Conservation (phyloP, 2,113 vertebrate genomes). For the Passer montanus region DNA sequence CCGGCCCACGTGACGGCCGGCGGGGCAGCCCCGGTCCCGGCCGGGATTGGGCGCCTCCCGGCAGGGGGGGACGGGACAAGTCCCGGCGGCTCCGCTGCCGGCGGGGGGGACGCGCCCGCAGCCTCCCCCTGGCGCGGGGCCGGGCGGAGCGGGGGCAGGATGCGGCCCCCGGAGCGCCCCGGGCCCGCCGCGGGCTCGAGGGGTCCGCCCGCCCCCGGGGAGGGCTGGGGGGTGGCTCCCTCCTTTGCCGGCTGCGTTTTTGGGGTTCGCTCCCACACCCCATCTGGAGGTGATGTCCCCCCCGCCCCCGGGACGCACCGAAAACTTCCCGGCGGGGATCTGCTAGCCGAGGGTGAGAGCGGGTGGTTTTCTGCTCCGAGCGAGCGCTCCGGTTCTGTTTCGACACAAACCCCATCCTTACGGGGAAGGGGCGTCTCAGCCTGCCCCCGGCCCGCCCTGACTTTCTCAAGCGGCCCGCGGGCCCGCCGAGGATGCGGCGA, state of each 20-base stretch:
- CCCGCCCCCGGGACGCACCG: background rate
- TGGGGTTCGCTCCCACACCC: background rate
- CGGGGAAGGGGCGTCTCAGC: background rate
- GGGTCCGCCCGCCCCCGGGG: background rate
- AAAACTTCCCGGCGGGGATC: background rate
- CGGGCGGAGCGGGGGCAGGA: background rate
- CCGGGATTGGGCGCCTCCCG: slow-evolving; percentile 30
- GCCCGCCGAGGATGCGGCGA: background rate
- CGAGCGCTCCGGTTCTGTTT: background rate
- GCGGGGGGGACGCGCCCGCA: background rate
- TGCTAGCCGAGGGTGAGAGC: too few species aligned
- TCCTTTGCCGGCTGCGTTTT: background rate
- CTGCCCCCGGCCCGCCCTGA: background rate
- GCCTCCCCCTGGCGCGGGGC: background rate
- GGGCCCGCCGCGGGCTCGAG: background rate
- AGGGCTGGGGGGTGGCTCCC: background rate
- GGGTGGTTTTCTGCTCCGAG: background rate
- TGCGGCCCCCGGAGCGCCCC: background rate
- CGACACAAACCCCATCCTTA: background rate
- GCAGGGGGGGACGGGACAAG: background rate
- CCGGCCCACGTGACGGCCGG: slow-evolving; percentile 78
- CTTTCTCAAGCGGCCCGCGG: background rate
- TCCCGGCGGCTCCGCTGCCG: background rate
- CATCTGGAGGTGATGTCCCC: background rate
- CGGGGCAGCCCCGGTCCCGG: slow-evolving; percentile 62